phyloP scores from a whole-genome alignment of 2,888 invertebrate genomes.

The Meteorus cinctellus region DNA sequence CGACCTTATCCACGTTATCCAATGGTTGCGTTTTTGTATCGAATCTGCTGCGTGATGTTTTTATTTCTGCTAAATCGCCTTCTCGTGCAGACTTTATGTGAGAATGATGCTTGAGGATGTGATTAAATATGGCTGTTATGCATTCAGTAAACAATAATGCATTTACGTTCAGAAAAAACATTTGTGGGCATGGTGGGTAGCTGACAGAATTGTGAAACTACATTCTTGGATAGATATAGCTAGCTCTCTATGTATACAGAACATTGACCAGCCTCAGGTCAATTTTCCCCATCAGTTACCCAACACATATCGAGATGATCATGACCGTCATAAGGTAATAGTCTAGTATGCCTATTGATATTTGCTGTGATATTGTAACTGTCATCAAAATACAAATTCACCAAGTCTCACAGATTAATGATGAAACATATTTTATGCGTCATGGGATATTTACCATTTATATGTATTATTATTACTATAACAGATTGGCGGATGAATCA shows the following conservation, averaged over 20 bases:
- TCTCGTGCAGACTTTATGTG: no score
- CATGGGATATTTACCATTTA: no score
- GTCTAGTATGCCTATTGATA: conserved; percentile 38
- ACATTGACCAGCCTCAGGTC: not conserved
- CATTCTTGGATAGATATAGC: no score
- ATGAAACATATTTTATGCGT: no score
- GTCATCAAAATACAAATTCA: no score
- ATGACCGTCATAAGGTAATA: no score
- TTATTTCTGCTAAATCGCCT: not conserved
- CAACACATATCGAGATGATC: conserved; percentile 23
- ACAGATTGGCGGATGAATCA: no score
- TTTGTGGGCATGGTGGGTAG: no score
- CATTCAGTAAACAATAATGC: not conserved
- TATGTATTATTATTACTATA: no score
- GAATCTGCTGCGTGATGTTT: not conserved
- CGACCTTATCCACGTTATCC: not conserved
- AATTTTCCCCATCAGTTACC: conserved; percentile 52
- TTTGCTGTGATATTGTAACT: no score
- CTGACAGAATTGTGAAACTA: no score
- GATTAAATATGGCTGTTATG: not conserved
- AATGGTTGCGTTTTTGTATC: conserved; percentile 29
- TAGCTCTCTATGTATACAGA: not conserved
- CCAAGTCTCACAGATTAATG: not conserved
- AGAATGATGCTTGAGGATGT: no score
- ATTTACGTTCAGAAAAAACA: not conserved